Conservation (phyloP, 2,888 invertebrate species). For the Hydropsyche betteni region DNA sequence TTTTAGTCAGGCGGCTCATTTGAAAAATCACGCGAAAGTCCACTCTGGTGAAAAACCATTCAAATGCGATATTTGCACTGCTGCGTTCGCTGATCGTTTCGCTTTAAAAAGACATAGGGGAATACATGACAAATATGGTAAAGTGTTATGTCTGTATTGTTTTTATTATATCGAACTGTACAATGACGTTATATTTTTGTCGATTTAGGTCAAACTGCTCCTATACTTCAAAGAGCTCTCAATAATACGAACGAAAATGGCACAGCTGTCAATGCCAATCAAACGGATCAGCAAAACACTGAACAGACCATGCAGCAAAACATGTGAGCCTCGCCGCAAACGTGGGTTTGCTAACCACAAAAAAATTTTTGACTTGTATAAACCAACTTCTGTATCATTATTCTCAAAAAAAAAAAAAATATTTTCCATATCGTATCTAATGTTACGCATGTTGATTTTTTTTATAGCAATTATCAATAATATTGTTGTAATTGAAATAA, state of each 20-base stretch:
- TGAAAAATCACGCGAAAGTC: constrained; percentile 88
- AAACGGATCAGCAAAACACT: constrained; percentile 54
- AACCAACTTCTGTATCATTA: too few species aligned
- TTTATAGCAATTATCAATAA: too few species aligned
- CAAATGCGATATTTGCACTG: constrained; percentile 84
- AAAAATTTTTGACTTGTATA: not conserved
- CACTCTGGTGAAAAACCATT: constrained; percentile 85
- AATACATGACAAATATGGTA: constrained; percentile 88
- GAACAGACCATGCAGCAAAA: constrained; percentile 46
- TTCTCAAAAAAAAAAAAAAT: too few species aligned
- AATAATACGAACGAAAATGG: constrained; percentile 56
- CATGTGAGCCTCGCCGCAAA: constrained; percentile 43
- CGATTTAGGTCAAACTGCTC: constrained; percentile 63
- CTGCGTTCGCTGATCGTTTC: constrained; percentile 87
- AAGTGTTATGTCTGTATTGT: too few species aligned
- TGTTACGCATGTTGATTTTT: too few species aligned
- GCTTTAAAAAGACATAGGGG: constrained; percentile 86
- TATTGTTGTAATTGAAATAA: too few species aligned
- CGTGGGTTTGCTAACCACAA: constrained; percentile 18
- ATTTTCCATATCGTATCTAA: too few species aligned
- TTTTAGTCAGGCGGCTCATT: constrained; percentile 88
- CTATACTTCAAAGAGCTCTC: constrained; percentile 62
- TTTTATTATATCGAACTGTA: too few species aligned
- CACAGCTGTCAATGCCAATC: constrained; percentile 53
- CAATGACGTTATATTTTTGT: too few species aligned